Evolutionary conservation across 2,888 invertebrate species (phyloP).

Genomic region (Pseudoips prasinana): DNA sequence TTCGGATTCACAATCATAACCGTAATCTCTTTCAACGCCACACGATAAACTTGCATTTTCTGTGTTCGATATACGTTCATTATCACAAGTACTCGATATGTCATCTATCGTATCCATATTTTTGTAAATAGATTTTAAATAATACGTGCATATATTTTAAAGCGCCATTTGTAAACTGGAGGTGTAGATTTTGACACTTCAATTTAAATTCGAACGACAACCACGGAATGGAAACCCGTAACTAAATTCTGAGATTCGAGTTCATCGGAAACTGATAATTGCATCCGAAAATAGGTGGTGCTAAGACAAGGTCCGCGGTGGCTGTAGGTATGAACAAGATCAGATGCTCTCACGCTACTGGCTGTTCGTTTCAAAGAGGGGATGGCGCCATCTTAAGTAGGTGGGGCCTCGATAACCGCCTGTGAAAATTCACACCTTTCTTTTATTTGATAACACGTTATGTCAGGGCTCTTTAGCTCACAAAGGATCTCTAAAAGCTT

Average conservation of each 20-base stretch:
- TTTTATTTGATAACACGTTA: slow-evolving; percentile 81
- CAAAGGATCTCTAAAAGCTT: slow-evolving; percentile 79
- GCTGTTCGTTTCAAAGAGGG: slow-evolving; percentile 58
- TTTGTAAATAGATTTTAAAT: slow-evolving; percentile 3
- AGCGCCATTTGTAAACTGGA: slow-evolving; percentile 1
- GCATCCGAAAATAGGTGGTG: slow-evolving; percentile 78
- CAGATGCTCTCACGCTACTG: slow-evolving; percentile 67
- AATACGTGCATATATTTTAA: slow-evolving; percentile 4
- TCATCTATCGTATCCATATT: slow-evolving; percentile 61
- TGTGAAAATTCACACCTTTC: slow-evolving; percentile 82
- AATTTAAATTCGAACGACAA: slow-evolving; percentile 17
- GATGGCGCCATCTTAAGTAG: slow-evolving; percentile 77
- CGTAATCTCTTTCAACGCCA: slow-evolving; percentile 40
- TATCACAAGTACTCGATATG: slow-evolving; percentile 75
- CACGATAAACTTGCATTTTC: slow-evolving; percentile 34
- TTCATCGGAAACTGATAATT: slow-evolving; percentile 66
- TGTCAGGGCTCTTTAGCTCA: slow-evolving; percentile 76
- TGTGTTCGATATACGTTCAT: slow-evolving; percentile 37
- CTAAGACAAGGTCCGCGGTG: slow-evolving; percentile 45
- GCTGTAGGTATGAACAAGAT: slow-evolving; percentile 69
- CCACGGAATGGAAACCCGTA: slow-evolving; percentile 29
- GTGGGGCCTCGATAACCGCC: slow-evolving; percentile 66
- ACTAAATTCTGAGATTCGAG: slow-evolving; percentile 47
- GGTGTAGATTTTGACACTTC: slow-evolving; percentile 11
- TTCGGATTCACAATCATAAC: slow-evolving; percentile 57